Evolutionary conservation across 2,888 invertebrate genomes (phyloP).

Genomic region (Sinohyriopsis cumingii): DNA sequence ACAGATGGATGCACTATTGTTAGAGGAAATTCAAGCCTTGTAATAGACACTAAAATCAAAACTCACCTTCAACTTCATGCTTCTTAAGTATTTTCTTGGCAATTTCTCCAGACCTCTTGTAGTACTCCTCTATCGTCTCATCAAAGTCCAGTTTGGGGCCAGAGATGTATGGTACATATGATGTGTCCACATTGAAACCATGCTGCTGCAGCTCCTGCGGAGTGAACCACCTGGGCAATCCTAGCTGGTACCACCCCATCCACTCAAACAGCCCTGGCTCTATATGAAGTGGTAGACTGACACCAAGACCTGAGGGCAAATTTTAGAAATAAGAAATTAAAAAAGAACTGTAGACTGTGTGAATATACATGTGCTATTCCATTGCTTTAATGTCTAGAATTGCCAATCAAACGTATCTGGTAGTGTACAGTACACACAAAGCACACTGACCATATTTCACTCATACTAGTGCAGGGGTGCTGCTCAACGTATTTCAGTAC

Average conservation of each 20-base stretch:
- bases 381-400: too few relatives aligned
- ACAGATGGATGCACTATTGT: neutral
- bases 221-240: conserved; percentile 62
- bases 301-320: too few relatives aligned
- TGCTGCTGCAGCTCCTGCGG: conserved; percentile 81
- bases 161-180: conserved; percentile 78
- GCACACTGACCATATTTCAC: too few relatives aligned
- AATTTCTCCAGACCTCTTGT: conserved; percentile 78
- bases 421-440: too few relatives aligned
- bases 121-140: conserved; percentile 81
- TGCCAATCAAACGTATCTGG: too few relatives aligned
- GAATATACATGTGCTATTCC: too few relatives aligned
- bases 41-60: neutral
- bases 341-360: too few relatives aligned
- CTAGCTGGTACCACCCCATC: conserved; percentile 85
- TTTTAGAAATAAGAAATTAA: too few relatives aligned
- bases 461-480: too few relatives aligned
- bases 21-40: neutral
- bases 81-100: conserved; percentile 76
- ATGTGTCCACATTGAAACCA: conserved; percentile 84
- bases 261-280: conserved; percentile 96
- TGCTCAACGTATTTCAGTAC: too few relatives aligned
- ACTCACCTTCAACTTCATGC: conserved; percentile 73
- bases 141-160: conserved; percentile 67
- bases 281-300: conserved; percentile 70